phyloP scores from a whole-genome alignment of 2,113 vertebrate genomes.

The Uria lomvia region DNA sequence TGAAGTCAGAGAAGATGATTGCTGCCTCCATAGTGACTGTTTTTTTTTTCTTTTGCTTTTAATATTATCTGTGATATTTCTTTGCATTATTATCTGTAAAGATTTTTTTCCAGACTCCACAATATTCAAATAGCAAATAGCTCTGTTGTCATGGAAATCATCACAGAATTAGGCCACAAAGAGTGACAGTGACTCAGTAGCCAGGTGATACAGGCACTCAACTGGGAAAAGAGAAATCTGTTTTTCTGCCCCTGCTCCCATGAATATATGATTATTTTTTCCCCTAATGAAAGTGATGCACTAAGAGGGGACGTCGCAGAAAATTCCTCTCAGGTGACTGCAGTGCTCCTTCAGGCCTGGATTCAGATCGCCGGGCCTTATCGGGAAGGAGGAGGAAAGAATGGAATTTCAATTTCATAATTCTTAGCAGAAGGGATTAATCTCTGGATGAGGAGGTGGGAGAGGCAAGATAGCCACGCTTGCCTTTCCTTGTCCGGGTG shows the following conservation, averaged over 20 bases:
- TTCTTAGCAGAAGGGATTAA: background rate
- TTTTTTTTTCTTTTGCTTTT: constrained; percentile 2
- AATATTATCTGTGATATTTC: background rate
- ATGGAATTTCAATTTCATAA: background rate
- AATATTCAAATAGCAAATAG: background rate
- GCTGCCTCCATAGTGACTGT: background rate
- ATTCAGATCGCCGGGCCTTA: background rate
- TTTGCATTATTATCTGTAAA: background rate
- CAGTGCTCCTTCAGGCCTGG: background rate
- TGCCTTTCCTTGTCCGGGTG: background rate
- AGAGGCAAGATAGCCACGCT: background rate
- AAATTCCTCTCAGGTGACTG: background rate
- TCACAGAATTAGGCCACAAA: constrained; percentile 53
- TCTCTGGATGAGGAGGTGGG: background rate
- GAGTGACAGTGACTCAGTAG: constrained; percentile 51
- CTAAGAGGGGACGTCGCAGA: background rate
- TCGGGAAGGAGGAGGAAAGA: background rate
- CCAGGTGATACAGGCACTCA: constrained; percentile 37
- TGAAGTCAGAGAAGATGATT: background rate
- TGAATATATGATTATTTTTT: background rate
- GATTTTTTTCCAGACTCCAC: background rate
- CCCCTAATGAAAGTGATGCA: background rate
- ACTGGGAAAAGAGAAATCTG: constrained; percentile 8
- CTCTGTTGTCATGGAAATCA: constrained; percentile 58
- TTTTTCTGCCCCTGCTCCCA: background rate